Conservation (phyloP, 2,888 invertebrate genomes). For the Agrotis puta region DNA sequence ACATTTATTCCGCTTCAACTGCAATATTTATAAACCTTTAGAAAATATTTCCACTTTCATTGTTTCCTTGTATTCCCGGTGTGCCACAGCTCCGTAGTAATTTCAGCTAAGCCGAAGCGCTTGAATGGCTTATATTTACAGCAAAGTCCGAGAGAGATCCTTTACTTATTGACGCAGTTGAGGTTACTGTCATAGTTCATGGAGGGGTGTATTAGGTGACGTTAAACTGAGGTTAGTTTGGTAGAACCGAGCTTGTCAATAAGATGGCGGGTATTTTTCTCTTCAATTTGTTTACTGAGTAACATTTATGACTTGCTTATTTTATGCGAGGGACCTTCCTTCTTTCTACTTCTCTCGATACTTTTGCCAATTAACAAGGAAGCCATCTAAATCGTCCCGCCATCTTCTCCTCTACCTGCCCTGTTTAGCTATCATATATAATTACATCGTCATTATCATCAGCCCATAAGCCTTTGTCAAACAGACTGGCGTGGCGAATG, state of each 20-base stretch:
- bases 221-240: constrained; percentile 6
- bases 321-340: no score
- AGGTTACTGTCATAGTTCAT: constrained; percentile 57
- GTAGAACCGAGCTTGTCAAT: neutral
- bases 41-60: constrained; percentile 48
- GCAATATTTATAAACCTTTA: constrained; percentile 38
- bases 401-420: no score
- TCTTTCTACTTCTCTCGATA: no score
- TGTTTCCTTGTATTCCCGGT: constrained; percentile 44
- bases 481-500: no score
- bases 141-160: constrained; percentile 61
- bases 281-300: no score
- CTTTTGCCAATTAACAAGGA: no score
- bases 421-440: no score
- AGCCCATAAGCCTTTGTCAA: no score
- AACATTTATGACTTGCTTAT: no score
- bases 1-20: constrained; percentile 25
- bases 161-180: constrained; percentile 59
- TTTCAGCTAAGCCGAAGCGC: constrained; percentile 68
- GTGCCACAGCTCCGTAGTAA: constrained; percentile 56
- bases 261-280: neutral
- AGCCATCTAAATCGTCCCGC: no score
- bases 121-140: constrained; percentile 70
- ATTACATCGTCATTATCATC: no score
- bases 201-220: constrained; percentile 29